Evolutionary conservation across 2,113 vertebrate species (phyloP), one percentile per base, ranked within the genome.

Genomic region (Prochilodus magdalenae): DNA sequence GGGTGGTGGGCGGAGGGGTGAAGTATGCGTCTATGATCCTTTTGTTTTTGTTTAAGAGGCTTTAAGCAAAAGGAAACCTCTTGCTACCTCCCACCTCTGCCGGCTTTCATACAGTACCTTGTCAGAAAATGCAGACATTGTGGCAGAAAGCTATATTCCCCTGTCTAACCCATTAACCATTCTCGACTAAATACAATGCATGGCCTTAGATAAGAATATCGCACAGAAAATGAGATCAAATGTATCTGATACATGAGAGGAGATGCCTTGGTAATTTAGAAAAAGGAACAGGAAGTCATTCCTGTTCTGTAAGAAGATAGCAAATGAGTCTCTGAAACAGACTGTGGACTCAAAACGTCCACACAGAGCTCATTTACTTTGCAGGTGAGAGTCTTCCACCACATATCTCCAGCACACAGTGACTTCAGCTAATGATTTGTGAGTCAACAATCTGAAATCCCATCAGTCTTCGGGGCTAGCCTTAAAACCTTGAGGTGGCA

Each of bases 371-470:
- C 30, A 59, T 80, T 80, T 83, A 73, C 80, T 83, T 80, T 73
- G 12, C 24, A 51, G 29, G 7, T 66, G 59, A 72, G 65, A 71
- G 36, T 27, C 71, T 55, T 76, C 30, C 63, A 74, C 62, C 75
- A 77, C 84, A 79, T 87, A 88, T 85, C 88, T 88, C 78, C 85
- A 53, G 76, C 30, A 82, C 71, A 72, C 82, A 70, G 79, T 90
- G 89, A 89, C 90, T 87, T 69, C 79, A 76, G 83, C 87, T 89
- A 90, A 90, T 91, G 90, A 91, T 91, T 88, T 75, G 88, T 88
- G 86, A 87, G 82, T 79, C 82, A 78, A 73, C 82, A 82, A 84
- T 87, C 86, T 77, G 65, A 86, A 87, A 86, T 86, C 84, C 81
- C 81, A 88, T 88, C 84, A 86, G 83, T 76, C 80, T 82, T 72